phyloP scores from a whole-genome alignment of 2,888 invertebrate species.

The Neuroscelio doddi region DNA sequence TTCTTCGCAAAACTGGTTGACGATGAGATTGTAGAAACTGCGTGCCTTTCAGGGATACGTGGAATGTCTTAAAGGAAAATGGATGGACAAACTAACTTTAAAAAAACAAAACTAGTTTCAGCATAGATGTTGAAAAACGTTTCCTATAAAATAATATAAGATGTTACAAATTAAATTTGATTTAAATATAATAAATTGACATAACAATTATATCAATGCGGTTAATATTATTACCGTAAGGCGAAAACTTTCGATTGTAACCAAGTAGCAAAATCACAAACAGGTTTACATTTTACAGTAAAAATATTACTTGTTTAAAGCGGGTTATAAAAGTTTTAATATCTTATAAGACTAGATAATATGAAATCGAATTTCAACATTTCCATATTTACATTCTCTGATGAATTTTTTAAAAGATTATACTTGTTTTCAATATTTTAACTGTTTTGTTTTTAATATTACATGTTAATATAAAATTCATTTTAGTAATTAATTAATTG shows the following conservation, averaged over 20 bases:
- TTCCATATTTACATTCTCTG: no score
- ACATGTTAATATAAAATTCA: no score
- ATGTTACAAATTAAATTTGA: neutral
- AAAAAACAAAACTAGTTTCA: conserved; percentile 28
- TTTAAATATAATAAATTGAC: no score
- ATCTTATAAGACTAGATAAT: no score
- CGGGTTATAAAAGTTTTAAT: no score
- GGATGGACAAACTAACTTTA: conserved; percentile 14
- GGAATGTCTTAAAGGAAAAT: conserved; percentile 25
- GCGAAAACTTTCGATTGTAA: conserved; percentile 34
- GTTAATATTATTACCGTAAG: neutral
- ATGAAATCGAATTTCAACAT: no score
- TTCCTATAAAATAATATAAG: neutral
- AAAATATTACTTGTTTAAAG: conserved; percentile 16
- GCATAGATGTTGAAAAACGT: conserved; percentile 11
- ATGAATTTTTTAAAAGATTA: no score
- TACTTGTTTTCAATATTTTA: no score
- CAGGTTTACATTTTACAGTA: conserved; percentile 16
- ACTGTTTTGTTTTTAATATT: no score
- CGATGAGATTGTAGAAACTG: conserved; percentile 33
- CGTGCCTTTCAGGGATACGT: conserved; percentile 16
- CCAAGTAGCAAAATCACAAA: conserved; percentile 18
- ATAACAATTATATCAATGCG: no score
- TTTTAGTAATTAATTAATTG: no score
- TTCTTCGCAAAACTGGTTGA: conserved; percentile 37